These are phyloP conservation scores for Montipora sp. DNA, from an alignment of 64 coral and sea anemone genomes.

Conservation along the genomic window DNA sequence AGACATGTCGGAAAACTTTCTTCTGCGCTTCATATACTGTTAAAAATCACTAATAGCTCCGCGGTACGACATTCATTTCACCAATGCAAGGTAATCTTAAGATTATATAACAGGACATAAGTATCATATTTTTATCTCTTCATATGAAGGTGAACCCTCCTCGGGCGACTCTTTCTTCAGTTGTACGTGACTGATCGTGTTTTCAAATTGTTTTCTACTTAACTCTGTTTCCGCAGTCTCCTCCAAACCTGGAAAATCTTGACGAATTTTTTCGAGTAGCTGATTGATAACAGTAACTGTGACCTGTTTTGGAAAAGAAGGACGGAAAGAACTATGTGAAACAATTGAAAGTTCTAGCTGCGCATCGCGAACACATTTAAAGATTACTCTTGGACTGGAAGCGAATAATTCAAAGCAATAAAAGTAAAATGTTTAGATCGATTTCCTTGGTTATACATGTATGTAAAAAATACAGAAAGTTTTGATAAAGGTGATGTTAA, in stretches of 20 bases:
- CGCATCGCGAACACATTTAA: too few relatives aligned
- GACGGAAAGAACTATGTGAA: not conserved
- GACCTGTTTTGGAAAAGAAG: conserved; percentile 58
- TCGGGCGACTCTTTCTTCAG: conserved; percentile 81
- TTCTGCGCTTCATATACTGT: not conserved
- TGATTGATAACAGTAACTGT: conserved; percentile 94
- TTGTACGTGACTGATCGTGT: conserved; percentile 76
- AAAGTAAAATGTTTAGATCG: too few relatives aligned
- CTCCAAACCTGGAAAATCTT: conserved; percentile 92
- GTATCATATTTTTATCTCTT: conserved; percentile 72
- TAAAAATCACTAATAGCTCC: not conserved
- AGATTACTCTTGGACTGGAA: too few relatives aligned
- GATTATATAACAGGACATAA: not conserved
- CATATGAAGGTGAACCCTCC: conserved; percentile 68
- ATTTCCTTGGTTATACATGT: too few relatives aligned
- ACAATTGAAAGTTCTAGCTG: too few relatives aligned
- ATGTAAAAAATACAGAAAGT: too few relatives aligned
- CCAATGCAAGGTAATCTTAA: not conserved
- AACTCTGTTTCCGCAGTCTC: conserved; percentile 90
- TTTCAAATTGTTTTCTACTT: conserved; percentile 95
- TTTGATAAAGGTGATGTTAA: too few relatives aligned
- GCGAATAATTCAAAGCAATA: too few relatives aligned
- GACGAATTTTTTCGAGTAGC: conserved; percentile 93
- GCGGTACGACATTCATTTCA: not conserved
- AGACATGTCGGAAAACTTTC: too few relatives aligned